These are phyloP conservation scores for Stigmatopora argus DNA, from an alignment of 2,113 vertebrate genomes.

Conservation along the genomic window DNA sequence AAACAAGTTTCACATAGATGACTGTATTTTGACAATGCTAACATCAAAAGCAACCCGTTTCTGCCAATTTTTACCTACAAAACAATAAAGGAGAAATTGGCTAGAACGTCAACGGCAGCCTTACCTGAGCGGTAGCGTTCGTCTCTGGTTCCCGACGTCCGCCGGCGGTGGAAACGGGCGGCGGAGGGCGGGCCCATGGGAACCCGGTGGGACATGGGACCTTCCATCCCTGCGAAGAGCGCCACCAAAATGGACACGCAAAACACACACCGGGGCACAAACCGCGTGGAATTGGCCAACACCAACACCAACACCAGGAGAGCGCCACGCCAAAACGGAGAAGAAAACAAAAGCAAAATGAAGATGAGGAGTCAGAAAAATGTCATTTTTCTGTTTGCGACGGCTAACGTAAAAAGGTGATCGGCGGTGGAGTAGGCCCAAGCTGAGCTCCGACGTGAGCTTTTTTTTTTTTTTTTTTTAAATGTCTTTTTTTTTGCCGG, in stretches of 20 bases:
- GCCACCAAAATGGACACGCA: conserved; percentile 22
- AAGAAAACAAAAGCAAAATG: conserved; percentile 47
- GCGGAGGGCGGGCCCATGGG: conserved; percentile 86
- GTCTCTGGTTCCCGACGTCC: conserved; percentile 94
- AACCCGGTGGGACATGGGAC: conserved; percentile 85
- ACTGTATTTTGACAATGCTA: no score
- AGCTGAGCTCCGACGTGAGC: conserved; percentile 55
- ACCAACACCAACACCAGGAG: conserved; percentile 27
- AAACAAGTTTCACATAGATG: no score
- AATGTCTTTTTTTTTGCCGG: no score
- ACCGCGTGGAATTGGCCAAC: no score
- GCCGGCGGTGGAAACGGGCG: conserved; percentile 90
- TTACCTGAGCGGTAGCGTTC: conserved; percentile 95
- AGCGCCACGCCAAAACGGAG: conserved; percentile 20
- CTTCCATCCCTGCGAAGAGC: conserved; percentile 80
- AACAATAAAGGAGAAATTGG: no score
- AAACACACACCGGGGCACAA: conserved; percentile 24
- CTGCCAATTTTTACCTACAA: no score
- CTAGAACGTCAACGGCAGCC: no score
- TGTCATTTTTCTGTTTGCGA: conserved; percentile 41
- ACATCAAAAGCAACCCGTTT: no score
- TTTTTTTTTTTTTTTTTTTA: no score
- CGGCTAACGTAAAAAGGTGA: not conserved
- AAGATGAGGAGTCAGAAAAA: conserved; percentile 58
- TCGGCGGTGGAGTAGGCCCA: conserved; percentile 46